These are phyloP conservation scores for Mustelus asterias DNA, from an alignment of 2,113 vertebrate genomes.

Conservation along the genomic window DNA sequence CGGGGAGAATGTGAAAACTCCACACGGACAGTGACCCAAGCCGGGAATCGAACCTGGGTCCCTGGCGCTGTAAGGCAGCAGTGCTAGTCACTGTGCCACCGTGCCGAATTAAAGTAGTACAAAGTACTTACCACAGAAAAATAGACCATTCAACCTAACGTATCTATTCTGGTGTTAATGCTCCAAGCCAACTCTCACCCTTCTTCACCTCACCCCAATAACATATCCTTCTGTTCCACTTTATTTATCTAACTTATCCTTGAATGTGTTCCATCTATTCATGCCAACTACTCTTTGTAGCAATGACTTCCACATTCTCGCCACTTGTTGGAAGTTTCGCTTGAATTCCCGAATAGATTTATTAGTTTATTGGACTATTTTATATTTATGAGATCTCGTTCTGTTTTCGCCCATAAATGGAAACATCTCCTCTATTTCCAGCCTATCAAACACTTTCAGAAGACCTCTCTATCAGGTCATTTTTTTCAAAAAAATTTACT, in stretches of 20 bases:
- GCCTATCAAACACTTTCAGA: not conserved
- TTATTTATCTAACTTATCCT: not conserved
- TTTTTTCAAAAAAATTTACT: not conserved
- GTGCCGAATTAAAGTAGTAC: not conserved
- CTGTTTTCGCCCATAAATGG: not conserved
- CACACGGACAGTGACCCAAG: no score
- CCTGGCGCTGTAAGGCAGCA: no score
- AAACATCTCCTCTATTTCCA: not conserved
- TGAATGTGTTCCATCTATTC: not conserved
- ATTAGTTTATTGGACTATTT: not conserved
- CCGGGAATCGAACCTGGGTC: no score
- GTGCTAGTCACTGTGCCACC: no score
- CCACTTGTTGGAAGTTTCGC: not conserved
- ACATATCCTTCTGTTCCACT: not conserved
- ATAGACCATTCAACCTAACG: not conserved
- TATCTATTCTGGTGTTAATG: not conserved
- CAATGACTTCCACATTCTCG: not conserved
- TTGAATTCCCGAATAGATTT: not conserved
- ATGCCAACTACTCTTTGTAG: not conserved
- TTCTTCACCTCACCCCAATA: not conserved
- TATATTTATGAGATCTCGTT: not conserved
- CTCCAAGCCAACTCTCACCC: not conserved
- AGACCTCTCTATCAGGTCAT: not conserved
- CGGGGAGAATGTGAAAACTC: no score
- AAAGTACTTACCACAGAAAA: not conserved